These are phyloP conservation scores for Stenodera caucasica DNA, from an alignment of 2,888 invertebrate genomes.

Conservation along the genomic window DNA sequence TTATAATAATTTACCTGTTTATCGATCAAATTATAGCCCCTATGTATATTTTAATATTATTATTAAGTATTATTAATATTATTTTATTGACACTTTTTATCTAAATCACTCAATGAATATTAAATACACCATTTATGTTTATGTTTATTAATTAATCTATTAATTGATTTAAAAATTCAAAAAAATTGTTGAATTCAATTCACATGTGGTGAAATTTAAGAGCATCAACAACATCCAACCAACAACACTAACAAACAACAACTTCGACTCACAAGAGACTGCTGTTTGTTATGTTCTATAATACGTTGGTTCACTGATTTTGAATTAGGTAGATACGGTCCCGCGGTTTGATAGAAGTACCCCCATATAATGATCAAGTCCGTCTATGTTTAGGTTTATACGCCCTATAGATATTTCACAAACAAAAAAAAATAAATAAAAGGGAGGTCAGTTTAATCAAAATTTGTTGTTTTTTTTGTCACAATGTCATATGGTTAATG, in stretches of 20 bases:
- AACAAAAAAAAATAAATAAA: background rate
- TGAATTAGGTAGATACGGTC: background rate
- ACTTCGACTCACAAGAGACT: background rate
- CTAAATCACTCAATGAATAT: background rate
- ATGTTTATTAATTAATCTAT: too few species aligned
- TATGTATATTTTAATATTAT: background rate
- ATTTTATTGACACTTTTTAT: background rate
- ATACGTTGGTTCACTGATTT: conserved; percentile 6
- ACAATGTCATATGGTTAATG: background rate
- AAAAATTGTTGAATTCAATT: too few species aligned
- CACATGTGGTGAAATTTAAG: too few species aligned
- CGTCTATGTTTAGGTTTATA: background rate
- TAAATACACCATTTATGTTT: too few species aligned
- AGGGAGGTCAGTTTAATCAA: background rate
- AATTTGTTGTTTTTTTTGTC: background rate
- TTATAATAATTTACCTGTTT: background rate
- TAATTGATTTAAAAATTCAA: too few species aligned
- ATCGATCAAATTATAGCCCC: background rate
- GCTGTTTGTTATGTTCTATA: background rate
- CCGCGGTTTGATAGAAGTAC: background rate
- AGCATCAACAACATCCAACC: background rate
- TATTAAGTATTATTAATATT: background rate
- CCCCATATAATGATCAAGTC: background rate
- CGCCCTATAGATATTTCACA: background rate
- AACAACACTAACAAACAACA: conserved; percentile 4